Conservation (phyloP, 2,113 vertebrate genomes). For the Brachypteracias leptosomus region DNA sequence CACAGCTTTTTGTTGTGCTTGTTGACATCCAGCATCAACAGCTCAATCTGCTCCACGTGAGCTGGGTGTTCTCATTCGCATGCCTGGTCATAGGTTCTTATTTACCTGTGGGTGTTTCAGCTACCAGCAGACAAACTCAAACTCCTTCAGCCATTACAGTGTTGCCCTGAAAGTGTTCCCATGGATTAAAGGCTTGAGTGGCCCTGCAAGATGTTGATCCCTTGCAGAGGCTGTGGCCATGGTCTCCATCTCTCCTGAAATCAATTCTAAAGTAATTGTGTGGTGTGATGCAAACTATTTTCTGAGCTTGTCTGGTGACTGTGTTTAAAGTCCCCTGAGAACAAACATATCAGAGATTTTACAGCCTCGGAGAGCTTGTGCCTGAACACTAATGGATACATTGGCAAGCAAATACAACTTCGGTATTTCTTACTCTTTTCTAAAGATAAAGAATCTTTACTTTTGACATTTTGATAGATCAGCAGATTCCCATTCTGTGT, state of each 20-base stretch:
- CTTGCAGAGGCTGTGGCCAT: neutral
- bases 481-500: neutral
- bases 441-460: constrained; percentile 11
- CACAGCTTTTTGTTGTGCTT: neutral
- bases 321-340: constrained; percentile 29
- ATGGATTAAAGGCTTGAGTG: neutral
- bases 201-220: neutral
- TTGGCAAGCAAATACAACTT: constrained; percentile 47
- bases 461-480: constrained; percentile 18
- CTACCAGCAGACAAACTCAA: neutral
- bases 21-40: neutral
- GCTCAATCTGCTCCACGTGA: neutral
- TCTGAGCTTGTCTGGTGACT: neutral
- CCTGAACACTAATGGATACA: constrained; percentile 47
- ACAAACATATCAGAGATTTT: constrained; percentile 23
- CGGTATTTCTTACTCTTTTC: constrained; percentile 25
- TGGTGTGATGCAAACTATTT: neutral
- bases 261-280: neutral
- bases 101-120: neutral
- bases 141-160: neutral
- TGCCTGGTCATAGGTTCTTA: neutral
- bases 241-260: neutral
- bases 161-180: neutral
- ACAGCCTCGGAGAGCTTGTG: constrained; percentile 6
- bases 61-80: neutral